A percentile compares a stretch with the other conserved stretches of the same genome.
Conservation (phyloP, 2,113 vertebrate species). For the Melospiza melodia region DNA sequence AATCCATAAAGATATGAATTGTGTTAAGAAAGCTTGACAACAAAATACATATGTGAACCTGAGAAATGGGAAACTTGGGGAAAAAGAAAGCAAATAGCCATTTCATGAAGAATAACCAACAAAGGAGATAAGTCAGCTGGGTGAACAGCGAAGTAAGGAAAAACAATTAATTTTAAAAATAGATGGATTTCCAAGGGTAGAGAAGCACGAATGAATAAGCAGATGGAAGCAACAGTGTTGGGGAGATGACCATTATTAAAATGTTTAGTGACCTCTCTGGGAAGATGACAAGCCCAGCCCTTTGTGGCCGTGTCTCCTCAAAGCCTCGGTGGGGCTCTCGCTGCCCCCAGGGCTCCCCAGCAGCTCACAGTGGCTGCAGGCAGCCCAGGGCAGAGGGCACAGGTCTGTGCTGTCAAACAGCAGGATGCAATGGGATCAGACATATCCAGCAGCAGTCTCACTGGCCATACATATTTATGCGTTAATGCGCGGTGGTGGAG, state of each 20-base stretch:
- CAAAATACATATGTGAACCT: not conserved
- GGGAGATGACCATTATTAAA: not conserved
- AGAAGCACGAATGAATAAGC: not conserved
- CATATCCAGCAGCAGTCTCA: not conserved
- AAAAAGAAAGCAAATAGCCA: not conserved
- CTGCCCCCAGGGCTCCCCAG: not conserved
- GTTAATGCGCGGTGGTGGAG: not conserved
- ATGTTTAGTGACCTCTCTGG: not conserved
- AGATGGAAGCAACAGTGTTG: not conserved
- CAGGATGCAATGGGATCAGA: not conserved
- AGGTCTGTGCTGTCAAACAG: constrained; percentile 1
- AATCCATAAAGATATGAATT: not conserved
- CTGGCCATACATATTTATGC: not conserved
- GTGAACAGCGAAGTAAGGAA: not conserved
- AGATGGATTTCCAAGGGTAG: not conserved
- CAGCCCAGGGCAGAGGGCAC: not conserved
- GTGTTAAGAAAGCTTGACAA: not conserved
- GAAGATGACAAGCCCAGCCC: not conserved
- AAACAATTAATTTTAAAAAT: not conserved
- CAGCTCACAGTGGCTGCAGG: not conserved
- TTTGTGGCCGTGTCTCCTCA: not conserved
- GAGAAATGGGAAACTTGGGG: not conserved
- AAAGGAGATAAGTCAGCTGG: not conserved
- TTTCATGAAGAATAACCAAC: not conserved
- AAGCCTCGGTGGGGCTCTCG: fast-evolving